Conservation (phyloP, 2,888 invertebrate species). For the Rhaphigaster nebulosa region DNA sequence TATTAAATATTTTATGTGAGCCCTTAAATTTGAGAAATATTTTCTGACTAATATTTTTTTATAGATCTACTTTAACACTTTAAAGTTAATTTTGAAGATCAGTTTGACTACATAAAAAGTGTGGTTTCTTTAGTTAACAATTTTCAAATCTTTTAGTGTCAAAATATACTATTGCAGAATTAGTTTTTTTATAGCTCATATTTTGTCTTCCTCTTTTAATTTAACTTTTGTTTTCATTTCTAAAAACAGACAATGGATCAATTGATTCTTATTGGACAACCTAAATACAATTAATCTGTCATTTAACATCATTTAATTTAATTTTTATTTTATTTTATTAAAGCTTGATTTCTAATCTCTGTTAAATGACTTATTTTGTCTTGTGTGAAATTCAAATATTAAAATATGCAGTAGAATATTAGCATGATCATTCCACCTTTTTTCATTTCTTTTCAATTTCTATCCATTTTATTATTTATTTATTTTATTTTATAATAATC, state of each 20-base stretch:
- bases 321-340: neutral
- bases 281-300: neutral
- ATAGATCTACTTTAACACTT: neutral
- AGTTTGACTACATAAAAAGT: neutral
- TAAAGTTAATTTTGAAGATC: neutral
- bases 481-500: constrained; percentile 5
- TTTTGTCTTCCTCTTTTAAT: neutral
- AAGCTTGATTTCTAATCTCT: constrained; percentile 28
- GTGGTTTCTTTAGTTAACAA: neutral
- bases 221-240: neutral
- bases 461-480: neutral
- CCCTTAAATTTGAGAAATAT: neutral
- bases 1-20: too few relatives aligned
- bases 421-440: neutral
- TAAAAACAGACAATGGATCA: neutral
- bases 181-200: neutral
- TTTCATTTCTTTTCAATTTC: neutral
- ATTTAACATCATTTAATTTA: neutral
- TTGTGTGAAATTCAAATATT: constrained; percentile 33
- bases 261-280: neutral
- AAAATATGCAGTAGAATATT: constrained; percentile 38
- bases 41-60: neutral
- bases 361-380: neutral
- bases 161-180: neutral
- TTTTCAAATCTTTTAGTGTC: neutral